Base-by-base conservation (phyloP, 2,797 vertebrate species). In the Clarias platycephalus region DNA sequence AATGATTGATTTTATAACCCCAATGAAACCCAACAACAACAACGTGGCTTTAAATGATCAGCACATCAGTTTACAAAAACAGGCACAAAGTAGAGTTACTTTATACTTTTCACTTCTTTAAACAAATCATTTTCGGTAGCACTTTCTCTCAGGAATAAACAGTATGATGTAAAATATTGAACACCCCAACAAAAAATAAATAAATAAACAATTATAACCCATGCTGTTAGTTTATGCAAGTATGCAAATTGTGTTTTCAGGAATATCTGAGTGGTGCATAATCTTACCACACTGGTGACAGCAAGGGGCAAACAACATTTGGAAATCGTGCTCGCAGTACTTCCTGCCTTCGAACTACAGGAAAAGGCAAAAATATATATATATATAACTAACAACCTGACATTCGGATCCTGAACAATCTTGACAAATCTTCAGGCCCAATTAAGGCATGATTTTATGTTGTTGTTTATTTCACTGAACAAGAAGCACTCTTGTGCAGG, bases 321-420 rank as follows among this genome's bases (percentile, higher is more conserved):
- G 98, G 93, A 99, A 99, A 91, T 99, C 98, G 90, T 99, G 98
- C 89, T 99, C 98, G 34, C 98, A 99, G 91, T 99, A 99, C 88
- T 99, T 99, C 90, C 98, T 96, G 90, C 97, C 98, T 95, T 99
- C 98, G 92, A 99, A 99, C 98, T 97, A 90, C 63, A 93, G 92
- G 74, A 0, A 83, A 18, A 86, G 88, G 90, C 82, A 82, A 37
- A 84, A 9, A 72, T 31, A 12, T 28, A 68, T 31, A 53, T 3
- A 81, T 40, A 15, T 7, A 3, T 76, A 80, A 49, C 12, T 71
- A 80, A 49, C 12, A 53, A 66, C 57, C 5, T 22, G 63, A 72
- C 20, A 44, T 6, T 40, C 5, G 8, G 26, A 44, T 49, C 37
- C 16, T 20, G 37, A 71, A 24, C 12, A 62, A 12, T 12, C n/a